Conservation (phyloP, 2,797 vertebrate species). For the Vespertilio murinus region DNA sequence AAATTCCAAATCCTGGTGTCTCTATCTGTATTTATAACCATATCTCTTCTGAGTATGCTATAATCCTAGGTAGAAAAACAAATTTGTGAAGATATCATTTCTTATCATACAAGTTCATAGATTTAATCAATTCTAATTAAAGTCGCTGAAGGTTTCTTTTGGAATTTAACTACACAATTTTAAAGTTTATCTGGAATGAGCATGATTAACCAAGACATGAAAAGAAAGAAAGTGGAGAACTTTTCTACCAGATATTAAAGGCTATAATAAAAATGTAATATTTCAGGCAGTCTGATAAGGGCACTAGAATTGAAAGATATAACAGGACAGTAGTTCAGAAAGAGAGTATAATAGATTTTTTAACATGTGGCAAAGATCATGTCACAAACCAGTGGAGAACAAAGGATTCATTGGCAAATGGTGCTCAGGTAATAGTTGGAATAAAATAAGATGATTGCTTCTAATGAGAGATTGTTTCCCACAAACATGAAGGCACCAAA, state of each 20-base stretch:
- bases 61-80: background rate
- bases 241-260: background rate
- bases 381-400: background rate
- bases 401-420: background rate
- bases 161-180: background rate
- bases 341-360: background rate
- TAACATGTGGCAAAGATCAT: background rate
- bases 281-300: background rate
- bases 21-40: background rate
- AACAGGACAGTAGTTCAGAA: background rate
- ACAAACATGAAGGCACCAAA: background rate
- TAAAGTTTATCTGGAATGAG: constrained; percentile 2
- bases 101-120: background rate
- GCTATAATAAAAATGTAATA: background rate
- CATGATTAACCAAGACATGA: background rate
- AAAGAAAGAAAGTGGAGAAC: background rate
- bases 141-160: constrained; percentile 10
- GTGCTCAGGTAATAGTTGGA: background rate
- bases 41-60: background rate
- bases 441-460: background rate
- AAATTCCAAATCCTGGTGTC: background rate
- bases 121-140: constrained; percentile 13
- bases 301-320: background rate
- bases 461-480: background rate
- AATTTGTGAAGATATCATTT: background rate